Percentiles rank a stretch among this genome's conserved stretches.
These are phyloP conservation scores for Cheilosia variabilis DNA, from an alignment of 2,888 invertebrate species.

Conservation along the genomic window DNA sequence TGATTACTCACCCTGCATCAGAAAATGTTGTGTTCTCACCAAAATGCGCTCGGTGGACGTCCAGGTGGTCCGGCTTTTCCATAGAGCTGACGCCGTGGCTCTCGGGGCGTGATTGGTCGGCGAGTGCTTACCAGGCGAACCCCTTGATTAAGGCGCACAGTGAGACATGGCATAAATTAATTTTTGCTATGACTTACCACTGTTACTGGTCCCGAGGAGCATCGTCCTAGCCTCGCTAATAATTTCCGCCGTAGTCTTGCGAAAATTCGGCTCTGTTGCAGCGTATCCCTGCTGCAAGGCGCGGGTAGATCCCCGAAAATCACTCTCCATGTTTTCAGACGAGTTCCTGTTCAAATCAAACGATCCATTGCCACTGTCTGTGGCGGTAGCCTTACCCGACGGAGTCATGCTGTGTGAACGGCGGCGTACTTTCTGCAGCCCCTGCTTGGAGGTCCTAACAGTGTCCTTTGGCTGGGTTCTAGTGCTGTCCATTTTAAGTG, in stretches of 20 bases:
- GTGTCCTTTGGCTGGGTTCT: constrained; percentile 23
- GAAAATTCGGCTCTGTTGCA: constrained; percentile 55
- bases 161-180: neutral
- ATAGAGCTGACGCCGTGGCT: constrained; percentile 91
- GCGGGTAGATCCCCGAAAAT: constrained; percentile 24
- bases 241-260: constrained; percentile 92
- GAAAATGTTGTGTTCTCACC: constrained; percentile 84
- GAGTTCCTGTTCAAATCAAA: constrained; percentile 45
- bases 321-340: constrained; percentile 5
- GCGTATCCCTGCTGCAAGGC: neutral
- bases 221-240: constrained; percentile 91
- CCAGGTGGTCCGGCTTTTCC: constrained; percentile 85
- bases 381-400: constrained; percentile 2
- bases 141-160: constrained; percentile 72
- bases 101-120: constrained; percentile 93
- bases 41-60: constrained; percentile 91
- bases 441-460: neutral
- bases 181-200: constrained; percentile 36
- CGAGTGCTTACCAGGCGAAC: constrained; percentile 88
- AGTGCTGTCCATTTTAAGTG: constrained; percentile 39
- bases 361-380: constrained; percentile 42
- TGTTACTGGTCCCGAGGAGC: constrained; percentile 79
- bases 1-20: neutral
- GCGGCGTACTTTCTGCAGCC: constrained; percentile 36
- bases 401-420: constrained; percentile 60